Evolutionary conservation across 2,113 vertebrate species (phyloP).

Genomic region (Cephalopterus ornatus): DNA sequence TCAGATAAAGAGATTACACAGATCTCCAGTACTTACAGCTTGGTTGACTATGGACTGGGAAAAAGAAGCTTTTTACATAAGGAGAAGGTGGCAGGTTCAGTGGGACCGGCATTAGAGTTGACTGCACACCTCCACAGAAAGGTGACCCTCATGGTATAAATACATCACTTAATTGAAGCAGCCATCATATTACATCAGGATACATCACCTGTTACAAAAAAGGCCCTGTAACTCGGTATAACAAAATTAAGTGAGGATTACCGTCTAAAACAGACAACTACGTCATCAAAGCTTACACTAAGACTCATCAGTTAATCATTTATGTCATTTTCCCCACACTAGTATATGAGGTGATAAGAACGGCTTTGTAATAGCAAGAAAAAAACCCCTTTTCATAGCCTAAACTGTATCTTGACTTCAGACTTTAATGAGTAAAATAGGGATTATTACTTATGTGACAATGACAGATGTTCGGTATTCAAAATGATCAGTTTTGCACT

Average conservation of each 20-base stretch:
- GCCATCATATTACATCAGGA: neutral
- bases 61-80: neutral
- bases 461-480: neutral
- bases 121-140: neutral
- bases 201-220: neutral
- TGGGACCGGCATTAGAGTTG: rapidly evolving
- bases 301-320: neutral
- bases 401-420: neutral
- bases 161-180: neutral
- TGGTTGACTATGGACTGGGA: neutral
- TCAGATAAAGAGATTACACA: neutral
- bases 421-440: neutral
- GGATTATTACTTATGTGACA: neutral
- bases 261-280: neutral
- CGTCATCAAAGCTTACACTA: neutral
- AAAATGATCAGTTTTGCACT: neutral
- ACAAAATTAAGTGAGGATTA: neutral
- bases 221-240: neutral
- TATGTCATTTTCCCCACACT: neutral
- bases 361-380: neutral
- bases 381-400: neutral
- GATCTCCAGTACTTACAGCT: neutral
- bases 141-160: neutral
- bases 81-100: neutral
- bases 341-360: neutral